Evolutionary conservation across 1,140 invertebrate species (phyloP).

Genomic region (Stegodyphus mimosarum): DNA sequence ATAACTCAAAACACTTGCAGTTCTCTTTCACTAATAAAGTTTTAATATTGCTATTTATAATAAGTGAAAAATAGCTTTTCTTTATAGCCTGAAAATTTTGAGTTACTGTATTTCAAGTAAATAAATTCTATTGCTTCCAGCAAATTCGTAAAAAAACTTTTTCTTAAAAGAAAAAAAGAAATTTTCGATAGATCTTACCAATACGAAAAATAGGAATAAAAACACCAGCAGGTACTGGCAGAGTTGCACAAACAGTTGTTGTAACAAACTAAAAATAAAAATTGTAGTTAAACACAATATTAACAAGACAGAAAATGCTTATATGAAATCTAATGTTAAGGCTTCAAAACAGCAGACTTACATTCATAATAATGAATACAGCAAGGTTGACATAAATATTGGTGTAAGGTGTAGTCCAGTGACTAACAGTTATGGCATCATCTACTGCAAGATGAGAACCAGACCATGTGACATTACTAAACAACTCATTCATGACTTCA

Average conservation of each 20-base stretch:
- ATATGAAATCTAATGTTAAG: not conserved
- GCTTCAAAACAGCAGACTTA: conserved; percentile 71
- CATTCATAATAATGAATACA: conserved; percentile 88
- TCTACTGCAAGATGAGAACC: conserved; percentile 79
- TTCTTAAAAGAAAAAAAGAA: not conserved
- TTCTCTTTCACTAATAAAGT: no score
- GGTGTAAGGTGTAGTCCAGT: conserved; percentile 88
- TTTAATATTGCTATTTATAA: no score
- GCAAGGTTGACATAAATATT: conserved; percentile 87
- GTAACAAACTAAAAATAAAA: conserved; percentile 84
- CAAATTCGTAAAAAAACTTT: not conserved
- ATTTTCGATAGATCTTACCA: conserved; percentile 69
- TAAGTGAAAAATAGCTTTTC: no score
- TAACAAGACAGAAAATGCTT: not conserved
- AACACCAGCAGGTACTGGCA: conserved; percentile 73
- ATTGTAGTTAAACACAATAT: not conserved
- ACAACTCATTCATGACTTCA: conserved; percentile 81
- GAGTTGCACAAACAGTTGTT: conserved; percentile 91
- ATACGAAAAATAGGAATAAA: conserved; percentile 97
- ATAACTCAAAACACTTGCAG: no score
- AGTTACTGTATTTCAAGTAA: no score
- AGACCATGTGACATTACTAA: conserved; percentile 97
- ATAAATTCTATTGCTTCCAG: no score
- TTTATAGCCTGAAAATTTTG: no score
- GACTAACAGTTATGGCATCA: conserved; percentile 83